Percentiles rank a stretch among this genome's conserved stretches.
These are phyloP conservation scores for Lasioglossum figueresi DNA, from an alignment of 2,888 invertebrate species.

Conservation along the genomic window DNA sequence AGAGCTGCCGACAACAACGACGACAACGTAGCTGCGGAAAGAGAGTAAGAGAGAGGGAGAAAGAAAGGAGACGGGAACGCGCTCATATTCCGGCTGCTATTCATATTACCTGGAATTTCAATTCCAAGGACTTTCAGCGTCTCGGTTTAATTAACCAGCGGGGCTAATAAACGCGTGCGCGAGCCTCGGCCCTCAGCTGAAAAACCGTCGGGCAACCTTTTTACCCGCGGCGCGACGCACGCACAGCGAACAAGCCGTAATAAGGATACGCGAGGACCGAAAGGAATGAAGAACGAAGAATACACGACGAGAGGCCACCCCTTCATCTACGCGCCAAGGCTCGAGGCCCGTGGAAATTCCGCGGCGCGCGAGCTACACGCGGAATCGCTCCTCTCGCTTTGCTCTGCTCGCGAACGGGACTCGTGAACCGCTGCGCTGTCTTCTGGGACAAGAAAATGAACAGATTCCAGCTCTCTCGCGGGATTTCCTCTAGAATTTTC, in stretches of 20 bases:
- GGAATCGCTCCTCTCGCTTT: neutral
- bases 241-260: neutral
- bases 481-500: neutral
- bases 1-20: conserved; percentile 39
- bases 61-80: neutral
- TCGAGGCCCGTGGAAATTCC: neutral
- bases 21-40: neutral
- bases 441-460: neutral
- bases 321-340: conserved; percentile 10
- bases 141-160: conserved; percentile 61
- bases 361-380: conserved; percentile 6
- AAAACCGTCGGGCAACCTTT: conserved; percentile 25
- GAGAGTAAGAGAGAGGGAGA: neutral
- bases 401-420: neutral
- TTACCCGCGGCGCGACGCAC: conserved; percentile 17
- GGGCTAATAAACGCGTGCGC: conserved; percentile 59
- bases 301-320: conserved; percentile 5
- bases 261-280: conserved; percentile 12
- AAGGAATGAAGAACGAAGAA: conserved; percentile 33
- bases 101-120: conserved; percentile 57
- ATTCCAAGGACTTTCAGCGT: conserved; percentile 47
- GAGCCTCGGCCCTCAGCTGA: conserved; percentile 21
- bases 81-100: conserved; percentile 32
- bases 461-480: neutral
- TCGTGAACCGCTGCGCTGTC: neutral